Base-by-base conservation (phyloP, 2,113 vertebrate species). In the Chaetura pelagica region DNA sequence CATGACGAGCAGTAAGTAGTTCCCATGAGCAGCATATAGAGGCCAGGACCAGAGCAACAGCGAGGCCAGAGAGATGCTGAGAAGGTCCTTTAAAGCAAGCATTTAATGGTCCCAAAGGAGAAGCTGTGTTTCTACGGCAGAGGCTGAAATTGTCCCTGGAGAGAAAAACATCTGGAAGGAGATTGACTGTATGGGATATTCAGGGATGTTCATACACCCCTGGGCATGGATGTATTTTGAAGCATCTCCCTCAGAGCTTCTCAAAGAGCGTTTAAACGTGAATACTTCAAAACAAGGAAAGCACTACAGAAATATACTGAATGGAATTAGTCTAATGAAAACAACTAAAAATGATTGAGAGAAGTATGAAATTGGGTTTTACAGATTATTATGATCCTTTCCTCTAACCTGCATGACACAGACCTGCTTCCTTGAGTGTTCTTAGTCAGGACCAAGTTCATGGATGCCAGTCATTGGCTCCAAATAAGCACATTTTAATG, bases 371-470 rank as follows among this genome's bases (percentile, higher is more conserved):
- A 73, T 19, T 7, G 3, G 40, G 40, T 9, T 42, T 67, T 44
- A 17, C 3, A 5, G 66, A 66, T 58, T 6, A 21, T 55, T 30
- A 12, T 12, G 22, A 30, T 6, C 2, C 30, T 87, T 59, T 59
- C 27, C 26, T 76, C 12, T 61, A 73, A 66, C 15, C 17, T 62
- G 22, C 0, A 0, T 49, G 34, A 63, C 30, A 79, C 29, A 22
- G 10, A 29, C 23, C 16, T 6, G 6, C 5, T 35, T 51, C 27
- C 19, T 55, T 0, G 0, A 48, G 19, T 15, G 29, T 21, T 24
- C 3, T 32, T 27, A 35, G 6, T 59, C 10, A 55, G 27, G 76
- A 19, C 6, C 2, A 26, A 15, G 13, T 46, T 51, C 0, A 0
- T 10, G 19, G 15, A 35, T 51, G 18, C 8, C 16, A n/a, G 0